Percentiles rank a stretch among this genome's conserved stretches.
Evolutionary conservation across 2,113 vertebrate species (phyloP).

Genomic region (Gallinago media): DNA sequence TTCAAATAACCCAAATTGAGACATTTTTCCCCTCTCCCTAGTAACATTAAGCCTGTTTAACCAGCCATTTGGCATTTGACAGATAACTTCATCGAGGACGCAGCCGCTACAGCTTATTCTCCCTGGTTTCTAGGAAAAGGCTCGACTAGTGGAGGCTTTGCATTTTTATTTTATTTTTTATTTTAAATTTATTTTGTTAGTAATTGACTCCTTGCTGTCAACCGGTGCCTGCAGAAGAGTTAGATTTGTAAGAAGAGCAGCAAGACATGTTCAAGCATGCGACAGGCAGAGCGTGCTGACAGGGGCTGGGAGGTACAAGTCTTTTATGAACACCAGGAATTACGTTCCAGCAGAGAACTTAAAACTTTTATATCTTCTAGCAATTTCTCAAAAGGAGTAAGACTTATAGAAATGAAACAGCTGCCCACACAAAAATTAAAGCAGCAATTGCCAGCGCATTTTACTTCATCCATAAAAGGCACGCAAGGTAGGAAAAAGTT

Average conservation of each 20-base stretch:
- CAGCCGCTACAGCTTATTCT: not conserved
- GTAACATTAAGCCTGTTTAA: not conserved
- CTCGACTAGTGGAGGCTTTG: not conserved
- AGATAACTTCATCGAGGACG: not conserved
- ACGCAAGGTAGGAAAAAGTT: not conserved
- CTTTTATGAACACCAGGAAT: not conserved
- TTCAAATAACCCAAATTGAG: not conserved
- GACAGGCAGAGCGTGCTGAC: not conserved
- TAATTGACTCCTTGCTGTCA: not conserved
- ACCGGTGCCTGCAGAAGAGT: not conserved
- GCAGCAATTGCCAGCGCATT: not conserved
- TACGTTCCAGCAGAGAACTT: not conserved
- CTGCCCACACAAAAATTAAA: conserved; percentile 48
- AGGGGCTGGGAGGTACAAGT: not conserved
- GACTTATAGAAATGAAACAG: not conserved
- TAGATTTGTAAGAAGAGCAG: not conserved
- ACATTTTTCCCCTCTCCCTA: not conserved
- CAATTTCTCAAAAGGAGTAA: not conserved
- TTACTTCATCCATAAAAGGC: conserved; percentile 6
- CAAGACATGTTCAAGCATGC: not conserved
- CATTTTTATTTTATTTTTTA: not conserved
- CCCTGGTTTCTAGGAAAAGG: not conserved
- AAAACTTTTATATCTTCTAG: not conserved
- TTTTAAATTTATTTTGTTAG: not conserved
- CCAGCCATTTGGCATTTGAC: not conserved